Percentiles rank a stretch among this genome's conserved stretches.
Evolutionary conservation across 2,113 vertebrate species (phyloP).

Genomic region (Antigone vipio): DNA sequence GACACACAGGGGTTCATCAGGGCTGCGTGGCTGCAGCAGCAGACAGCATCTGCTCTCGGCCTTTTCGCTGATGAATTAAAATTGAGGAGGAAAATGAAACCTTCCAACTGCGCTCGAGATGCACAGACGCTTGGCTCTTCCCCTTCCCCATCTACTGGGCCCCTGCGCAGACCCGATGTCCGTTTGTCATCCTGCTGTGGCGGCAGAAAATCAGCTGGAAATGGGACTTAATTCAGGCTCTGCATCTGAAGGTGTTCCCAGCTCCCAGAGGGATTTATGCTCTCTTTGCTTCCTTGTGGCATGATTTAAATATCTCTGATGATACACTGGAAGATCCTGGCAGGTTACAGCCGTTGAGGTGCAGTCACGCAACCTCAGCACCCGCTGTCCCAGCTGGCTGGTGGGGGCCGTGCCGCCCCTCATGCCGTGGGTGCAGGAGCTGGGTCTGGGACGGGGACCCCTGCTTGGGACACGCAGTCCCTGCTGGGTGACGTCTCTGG

Average conservation of each 20-base stretch:
- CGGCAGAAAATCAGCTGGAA: not conserved
- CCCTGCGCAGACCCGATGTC: not conserved
- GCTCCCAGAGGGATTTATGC: not conserved
- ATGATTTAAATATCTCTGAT: not conserved
- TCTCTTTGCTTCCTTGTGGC: not conserved
- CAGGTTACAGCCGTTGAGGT: not conserved
- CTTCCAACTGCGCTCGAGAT: rapidly evolving
- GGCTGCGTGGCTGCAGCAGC: not conserved
- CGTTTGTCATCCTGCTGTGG: not conserved
- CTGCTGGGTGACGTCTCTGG: rapidly evolving
- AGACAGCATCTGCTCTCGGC: not conserved
- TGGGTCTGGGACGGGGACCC: not conserved
- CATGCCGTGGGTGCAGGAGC: rapidly evolving
- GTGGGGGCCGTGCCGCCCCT: not conserved
- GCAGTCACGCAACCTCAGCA: not conserved
- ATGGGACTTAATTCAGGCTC: not conserved
- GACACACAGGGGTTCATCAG: not conserved
- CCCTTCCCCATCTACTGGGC: not conserved
- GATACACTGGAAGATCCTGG: not conserved
- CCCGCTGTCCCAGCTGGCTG: rapidly evolving
- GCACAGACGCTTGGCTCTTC: rapidly evolving
- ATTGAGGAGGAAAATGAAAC: not conserved
- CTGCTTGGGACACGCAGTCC: rapidly evolving
- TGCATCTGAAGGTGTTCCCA: not conserved
- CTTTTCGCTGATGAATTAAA: not conserved